phyloP scores from a whole-genome alignment of 2,888 invertebrate species.

The Digitonthophagus gazella region DNA sequence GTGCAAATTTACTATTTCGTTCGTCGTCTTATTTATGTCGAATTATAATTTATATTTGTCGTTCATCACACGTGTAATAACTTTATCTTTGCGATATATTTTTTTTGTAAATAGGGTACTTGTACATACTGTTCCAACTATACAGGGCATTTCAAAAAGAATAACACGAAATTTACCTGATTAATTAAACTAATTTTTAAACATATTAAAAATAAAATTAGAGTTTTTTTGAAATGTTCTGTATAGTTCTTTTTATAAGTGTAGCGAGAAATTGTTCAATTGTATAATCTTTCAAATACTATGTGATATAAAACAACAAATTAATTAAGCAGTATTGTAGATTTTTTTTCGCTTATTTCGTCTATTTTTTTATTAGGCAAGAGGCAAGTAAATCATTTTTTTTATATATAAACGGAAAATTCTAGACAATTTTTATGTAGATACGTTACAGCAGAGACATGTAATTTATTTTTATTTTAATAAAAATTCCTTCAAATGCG shows the following conservation, averaged over 20 bases:
- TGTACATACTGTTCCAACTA: background rate
- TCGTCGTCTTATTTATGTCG: background rate
- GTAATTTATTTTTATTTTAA: slow-evolving; percentile 24
- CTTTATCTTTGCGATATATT: background rate
- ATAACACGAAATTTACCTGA: background rate
- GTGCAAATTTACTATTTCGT: background rate
- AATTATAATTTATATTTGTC: background rate
- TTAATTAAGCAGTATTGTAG: slow-evolving; percentile 16
- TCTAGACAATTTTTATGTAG: slow-evolving; percentile 12
- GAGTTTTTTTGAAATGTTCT: slow-evolving; percentile 5
- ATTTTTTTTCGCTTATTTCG: slow-evolving; percentile 6
- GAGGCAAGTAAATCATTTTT: background rate
- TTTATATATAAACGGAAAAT: background rate
- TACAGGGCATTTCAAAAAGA: background rate
- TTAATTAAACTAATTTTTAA: too few species aligned
- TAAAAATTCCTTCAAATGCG: slow-evolving; percentile 13
- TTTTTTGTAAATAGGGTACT: background rate
- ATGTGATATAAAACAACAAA: slow-evolving; percentile 16
- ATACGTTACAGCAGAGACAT: slow-evolving; percentile 12
- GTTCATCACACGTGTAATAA: background rate
- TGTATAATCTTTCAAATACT: slow-evolving; percentile 11
- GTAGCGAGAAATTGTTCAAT: slow-evolving; percentile 9
- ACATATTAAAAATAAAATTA: too few species aligned
- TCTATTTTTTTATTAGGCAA: slow-evolving; percentile 3
- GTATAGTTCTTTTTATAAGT: slow-evolving; percentile 14